A percentile compares a stretch with the other conserved stretches of the same genome.
Evolutionary conservation across 2,888 invertebrate genomes (phyloP).

Genomic region (Stratiomys singularior): DNA sequence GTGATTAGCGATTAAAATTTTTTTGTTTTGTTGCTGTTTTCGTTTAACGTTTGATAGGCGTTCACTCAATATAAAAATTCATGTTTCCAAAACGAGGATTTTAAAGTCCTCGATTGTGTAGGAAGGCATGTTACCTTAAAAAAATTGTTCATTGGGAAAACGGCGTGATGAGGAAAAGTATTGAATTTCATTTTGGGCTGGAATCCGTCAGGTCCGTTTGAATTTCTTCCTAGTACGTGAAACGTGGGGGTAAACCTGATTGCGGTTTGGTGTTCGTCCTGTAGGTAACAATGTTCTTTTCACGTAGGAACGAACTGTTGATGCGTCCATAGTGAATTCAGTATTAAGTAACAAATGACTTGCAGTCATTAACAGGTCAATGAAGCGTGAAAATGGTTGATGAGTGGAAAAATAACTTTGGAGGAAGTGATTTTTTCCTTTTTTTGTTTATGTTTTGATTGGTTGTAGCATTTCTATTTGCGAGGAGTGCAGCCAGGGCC

Average conservation of each 20-base stretch:
- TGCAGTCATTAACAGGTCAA: background rate
- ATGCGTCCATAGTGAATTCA: background rate
- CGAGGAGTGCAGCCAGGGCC: too few species aligned
- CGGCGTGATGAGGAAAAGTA: background rate
- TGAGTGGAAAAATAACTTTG: too few species aligned
- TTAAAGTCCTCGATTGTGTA: background rate
- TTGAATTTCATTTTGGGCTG: background rate
- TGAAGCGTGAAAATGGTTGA: background rate
- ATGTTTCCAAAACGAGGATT: background rate
- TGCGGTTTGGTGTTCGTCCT: slow-evolving; percentile 9
- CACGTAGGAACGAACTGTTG: background rate
- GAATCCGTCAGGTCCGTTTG: background rate
- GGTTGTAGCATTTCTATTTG: too few species aligned
- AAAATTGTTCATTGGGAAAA: background rate
- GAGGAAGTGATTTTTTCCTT: too few species aligned
- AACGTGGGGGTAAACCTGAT: slow-evolving; percentile 1
- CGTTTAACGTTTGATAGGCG: background rate
- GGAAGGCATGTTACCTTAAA: background rate
- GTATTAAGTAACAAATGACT: background rate
- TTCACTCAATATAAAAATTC: background rate
- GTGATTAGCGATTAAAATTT: background rate
- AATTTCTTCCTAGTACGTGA: background rate
- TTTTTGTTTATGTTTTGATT: too few species aligned
- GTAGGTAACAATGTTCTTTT: background rate
- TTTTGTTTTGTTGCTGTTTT: background rate